Base-by-base conservation (phyloP, 2,797 vertebrate genomes). In the Acanthurus tractus region DNA sequence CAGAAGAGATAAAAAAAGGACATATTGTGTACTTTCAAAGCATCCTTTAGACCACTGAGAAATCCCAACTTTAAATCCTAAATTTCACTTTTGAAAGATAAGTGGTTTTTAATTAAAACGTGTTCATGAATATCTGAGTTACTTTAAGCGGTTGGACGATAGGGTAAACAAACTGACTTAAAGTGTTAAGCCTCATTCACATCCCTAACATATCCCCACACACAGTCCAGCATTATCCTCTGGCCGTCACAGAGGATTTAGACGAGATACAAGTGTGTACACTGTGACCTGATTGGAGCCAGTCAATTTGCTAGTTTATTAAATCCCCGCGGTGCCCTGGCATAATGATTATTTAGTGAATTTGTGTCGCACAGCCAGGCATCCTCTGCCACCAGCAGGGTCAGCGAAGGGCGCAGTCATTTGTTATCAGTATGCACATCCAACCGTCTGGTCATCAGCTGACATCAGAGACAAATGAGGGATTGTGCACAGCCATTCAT, bases 221-320 rank as follows among this genome's bases (percentile, higher is more conserved):
- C 67, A 50, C 22, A 61, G 54, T 3, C 49, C 62, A 23, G 42
- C 80, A 42, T 87, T 83, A 87, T 90, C 83, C 80, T 74, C 66
- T 44, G 42, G 74, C 85, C 65, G 71, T 88, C 87, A 86, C 75
- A 67, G 76, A 83, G 88, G 88, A 89, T 88, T 89, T 87, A 81
- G 80, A 83, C 40, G 17, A 82, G 70, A 88, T 84, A 84, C 82
- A 36, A 79, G 85, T 54, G 86, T 85, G 88, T 84, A 87, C 83
- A 81, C 90, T 85, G 88, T 91, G 89, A 90, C 91, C 93, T 77
- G 87, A 86, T 84, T 89, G 87, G 79, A 92, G 89, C 76, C 83
- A 89, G 90, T 94, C 92, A 90, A 93, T 93, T 89, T 91, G 86
- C 87, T 83, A 86, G 83, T 92, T 92, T 90, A 93, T 94, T 90